Base-by-base conservation (phyloP, 2,888 invertebrate genomes). In the Drosophila putrida region DNA sequence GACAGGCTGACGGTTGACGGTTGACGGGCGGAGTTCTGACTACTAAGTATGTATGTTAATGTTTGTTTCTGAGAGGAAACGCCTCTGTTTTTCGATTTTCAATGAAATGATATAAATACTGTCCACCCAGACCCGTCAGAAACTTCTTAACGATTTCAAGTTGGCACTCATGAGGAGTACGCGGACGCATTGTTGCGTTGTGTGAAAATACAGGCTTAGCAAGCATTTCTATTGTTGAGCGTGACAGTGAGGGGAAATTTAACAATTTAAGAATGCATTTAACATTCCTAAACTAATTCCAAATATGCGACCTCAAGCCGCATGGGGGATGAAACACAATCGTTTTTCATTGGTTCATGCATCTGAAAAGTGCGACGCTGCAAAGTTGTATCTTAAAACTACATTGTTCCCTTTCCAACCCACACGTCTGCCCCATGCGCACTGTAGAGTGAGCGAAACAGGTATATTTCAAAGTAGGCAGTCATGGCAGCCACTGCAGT, bases 151-250 rank as follows among this genome's bases (percentile, higher is more conserved):
- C 65, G 53, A 80, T 73, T 74, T 83, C 38, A 57, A 79, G 77
- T 64, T 71, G 73, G 72, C 71, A 72, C 72, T 81, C 72, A 55
- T 62, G 69, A 69, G 71, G 66, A 73, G 61, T 63, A 66, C 66
- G 62, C 65, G 59, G 44, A 72, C 60, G 70, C 66, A 78, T 84
- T 84, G 78, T 83, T 79, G 71, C 71, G 75, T 80, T 90, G 81
- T 86, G 83, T 85, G 80, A 89, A 90, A 89, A 88, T 86, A 78
- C 75, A 64, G 80, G 78, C 79, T 90, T 78, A 89, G 80, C 75
- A 78, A 73, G 74, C 71, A 78, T 74, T 80, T 75, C 67, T 63
- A 82, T 82, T 89, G 81, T 80, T 75, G 47, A 66, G 69, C 75
- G 71, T 65, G 72, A 75, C 61, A 72, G 79, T 75, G 55, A 81